Percentiles rank a stretch among this genome's conserved stretches.
Evolutionary conservation across 2,113 vertebrate species (phyloP).

Genomic region (Copsychus sechellarum): DNA sequence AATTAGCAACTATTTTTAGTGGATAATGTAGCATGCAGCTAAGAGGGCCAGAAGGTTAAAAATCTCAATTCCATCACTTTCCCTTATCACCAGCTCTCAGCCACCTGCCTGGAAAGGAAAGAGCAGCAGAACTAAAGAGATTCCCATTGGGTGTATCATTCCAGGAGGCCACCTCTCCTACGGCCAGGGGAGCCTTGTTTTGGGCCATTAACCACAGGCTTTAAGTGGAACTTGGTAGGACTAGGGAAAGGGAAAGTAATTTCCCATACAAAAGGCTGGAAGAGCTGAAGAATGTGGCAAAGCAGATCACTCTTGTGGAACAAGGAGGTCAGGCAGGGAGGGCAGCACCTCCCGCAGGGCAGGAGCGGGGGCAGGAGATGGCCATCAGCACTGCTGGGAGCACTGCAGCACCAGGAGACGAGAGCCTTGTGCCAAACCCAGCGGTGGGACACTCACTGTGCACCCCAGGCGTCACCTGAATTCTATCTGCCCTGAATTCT

Average conservation of each 20-base stretch:
- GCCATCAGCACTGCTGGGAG: background rate
- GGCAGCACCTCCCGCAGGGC: slow-evolving; percentile 8
- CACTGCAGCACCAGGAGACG: background rate
- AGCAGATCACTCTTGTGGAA: slow-evolving; percentile 6
- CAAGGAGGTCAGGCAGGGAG: slow-evolving; percentile 1
- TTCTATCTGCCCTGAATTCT: background rate
- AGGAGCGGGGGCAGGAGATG: background rate
- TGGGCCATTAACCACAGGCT: background rate
- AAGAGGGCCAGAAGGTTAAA: background rate
- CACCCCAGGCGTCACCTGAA: background rate
- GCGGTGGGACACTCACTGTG: background rate
- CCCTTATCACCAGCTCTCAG: background rate
- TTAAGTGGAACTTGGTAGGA: background rate
- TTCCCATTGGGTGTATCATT: background rate
- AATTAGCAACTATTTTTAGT: slow-evolving; percentile 11
- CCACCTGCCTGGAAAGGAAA: background rate
- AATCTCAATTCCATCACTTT: background rate
- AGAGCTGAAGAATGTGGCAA: slow-evolving; percentile 19
- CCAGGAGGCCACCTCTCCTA: background rate
- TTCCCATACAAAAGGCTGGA: background rate
- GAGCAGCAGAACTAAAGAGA: background rate
- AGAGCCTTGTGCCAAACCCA: background rate
- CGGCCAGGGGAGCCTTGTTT: background rate
- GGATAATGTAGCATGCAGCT: background rate
- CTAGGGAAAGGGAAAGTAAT: background rate